Evolutionary conservation across 2,113 vertebrate genomes (phyloP).

Genomic region (Eurypyga helias): DNA sequence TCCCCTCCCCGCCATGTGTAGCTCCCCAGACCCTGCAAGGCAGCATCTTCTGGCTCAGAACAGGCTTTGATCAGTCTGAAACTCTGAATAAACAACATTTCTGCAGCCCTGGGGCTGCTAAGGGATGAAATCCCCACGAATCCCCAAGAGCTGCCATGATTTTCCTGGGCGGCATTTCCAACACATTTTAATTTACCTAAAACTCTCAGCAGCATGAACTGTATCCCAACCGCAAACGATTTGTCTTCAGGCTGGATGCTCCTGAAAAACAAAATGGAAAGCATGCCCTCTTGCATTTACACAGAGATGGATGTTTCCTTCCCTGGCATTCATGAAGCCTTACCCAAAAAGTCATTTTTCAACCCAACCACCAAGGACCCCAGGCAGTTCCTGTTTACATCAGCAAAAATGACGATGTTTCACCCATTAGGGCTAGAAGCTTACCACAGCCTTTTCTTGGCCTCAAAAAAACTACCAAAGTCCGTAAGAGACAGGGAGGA

Average conservation of each 20-base stretch:
- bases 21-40: not conserved
- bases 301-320: not conserved
- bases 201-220: conserved; percentile 92
- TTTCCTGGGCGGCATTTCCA: not conserved
- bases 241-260: conserved; percentile 87
- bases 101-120: not conserved
- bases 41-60: not conserved
- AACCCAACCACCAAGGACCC: not conserved
- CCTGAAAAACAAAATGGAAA: conserved; percentile 64
- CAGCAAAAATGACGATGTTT: not conserved
- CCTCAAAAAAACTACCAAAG: not conserved
- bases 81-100: not conserved
- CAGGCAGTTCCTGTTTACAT: not conserved
- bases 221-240: conserved; percentile 89
- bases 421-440: not conserved
- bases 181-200: conserved; percentile 78
- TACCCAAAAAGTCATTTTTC: not conserved
- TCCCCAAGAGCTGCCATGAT: not conserved
- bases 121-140: not conserved
- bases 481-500: not conserved
- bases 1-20: not conserved
- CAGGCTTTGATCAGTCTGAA: not conserved
- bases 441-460: not conserved
- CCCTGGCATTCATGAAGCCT: not conserved
- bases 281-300: fast-evolving